phyloP scores from a whole-genome alignment of 2,797 vertebrate genomes.

The Oophaga sylvatica region DNA sequence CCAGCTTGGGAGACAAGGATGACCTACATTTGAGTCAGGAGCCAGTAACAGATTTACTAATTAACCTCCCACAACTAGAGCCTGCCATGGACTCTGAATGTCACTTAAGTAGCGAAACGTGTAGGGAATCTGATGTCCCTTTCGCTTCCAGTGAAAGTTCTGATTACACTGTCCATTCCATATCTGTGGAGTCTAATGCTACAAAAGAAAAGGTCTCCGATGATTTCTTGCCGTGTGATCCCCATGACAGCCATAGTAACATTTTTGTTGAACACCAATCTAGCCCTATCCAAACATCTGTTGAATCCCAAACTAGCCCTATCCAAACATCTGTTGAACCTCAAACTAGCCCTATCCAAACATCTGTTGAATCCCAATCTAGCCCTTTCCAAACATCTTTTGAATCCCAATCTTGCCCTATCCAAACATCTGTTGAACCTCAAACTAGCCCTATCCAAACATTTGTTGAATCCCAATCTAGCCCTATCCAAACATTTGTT shows the following conservation, averaged over 20 bases:
- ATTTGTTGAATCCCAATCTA: not conserved
- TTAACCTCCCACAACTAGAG: not conserved
- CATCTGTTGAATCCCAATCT: not conserved
- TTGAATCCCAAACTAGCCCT: not conserved
- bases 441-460: too few species aligned
- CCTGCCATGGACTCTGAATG: not conserved
- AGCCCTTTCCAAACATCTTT: too few species aligned
- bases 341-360: not conserved
- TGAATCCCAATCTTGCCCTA: not conserved
- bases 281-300: not conserved
- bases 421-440: not conserved
- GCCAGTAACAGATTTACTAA: not conserved
- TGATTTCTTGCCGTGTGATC: not conserved
- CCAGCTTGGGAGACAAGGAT: not conserved
- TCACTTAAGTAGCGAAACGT: not conserved
- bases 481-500: not conserved
- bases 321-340: not conserved
- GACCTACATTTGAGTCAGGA: not conserved
- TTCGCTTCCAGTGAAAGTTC: not conserved
- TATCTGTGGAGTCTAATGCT: not conserved
- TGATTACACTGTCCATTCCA: not conserved
- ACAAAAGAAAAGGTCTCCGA: not conserved
- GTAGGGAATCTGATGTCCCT: not conserved
- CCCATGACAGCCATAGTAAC: not conserved
- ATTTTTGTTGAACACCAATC: not conserved